These are phyloP conservation scores for Microcebus tavaratra DNA, from an alignment of 2,113 vertebrate species.

Conservation along the genomic window DNA sequence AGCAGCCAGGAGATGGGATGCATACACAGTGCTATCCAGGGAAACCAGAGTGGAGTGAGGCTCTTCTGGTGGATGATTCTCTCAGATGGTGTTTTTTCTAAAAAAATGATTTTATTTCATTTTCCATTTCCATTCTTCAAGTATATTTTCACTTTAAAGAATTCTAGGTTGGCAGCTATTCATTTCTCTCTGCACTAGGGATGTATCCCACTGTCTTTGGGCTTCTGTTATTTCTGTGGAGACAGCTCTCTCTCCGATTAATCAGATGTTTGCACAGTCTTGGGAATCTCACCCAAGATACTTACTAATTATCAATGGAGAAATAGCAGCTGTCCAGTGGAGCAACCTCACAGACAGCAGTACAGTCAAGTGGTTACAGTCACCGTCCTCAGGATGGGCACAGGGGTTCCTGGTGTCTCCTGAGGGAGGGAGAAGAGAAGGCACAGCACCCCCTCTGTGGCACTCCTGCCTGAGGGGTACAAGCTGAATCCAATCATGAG, in stretches of 20 bases:
- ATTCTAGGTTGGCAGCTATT: background rate
- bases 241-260: background rate
- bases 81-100: background rate
- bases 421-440: background rate
- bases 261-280: background rate
- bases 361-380: background rate
- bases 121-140: background rate
- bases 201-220: background rate
- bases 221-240: background rate
- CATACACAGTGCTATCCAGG: rapidly evolving
- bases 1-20: background rate
- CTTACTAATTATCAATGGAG: background rate
- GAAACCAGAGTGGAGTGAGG: no score
- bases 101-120: background rate
- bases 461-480: rapidly evolving
- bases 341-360: background rate
- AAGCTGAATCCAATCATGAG: background rate
- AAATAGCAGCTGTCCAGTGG: background rate
- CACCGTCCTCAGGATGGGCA: background rate
- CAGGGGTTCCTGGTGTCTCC: rapidly evolving
- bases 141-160: background rate
- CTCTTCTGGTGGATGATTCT: background rate
- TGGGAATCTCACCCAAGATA: background rate
- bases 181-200: background rate
- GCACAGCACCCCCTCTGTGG: background rate